These are phyloP conservation scores for Hydractinia symbiolongicarpus DNA, from an alignment of 30 jellyfish, hydroid and myxozoan genomes.

Conservation along the genomic window DNA sequence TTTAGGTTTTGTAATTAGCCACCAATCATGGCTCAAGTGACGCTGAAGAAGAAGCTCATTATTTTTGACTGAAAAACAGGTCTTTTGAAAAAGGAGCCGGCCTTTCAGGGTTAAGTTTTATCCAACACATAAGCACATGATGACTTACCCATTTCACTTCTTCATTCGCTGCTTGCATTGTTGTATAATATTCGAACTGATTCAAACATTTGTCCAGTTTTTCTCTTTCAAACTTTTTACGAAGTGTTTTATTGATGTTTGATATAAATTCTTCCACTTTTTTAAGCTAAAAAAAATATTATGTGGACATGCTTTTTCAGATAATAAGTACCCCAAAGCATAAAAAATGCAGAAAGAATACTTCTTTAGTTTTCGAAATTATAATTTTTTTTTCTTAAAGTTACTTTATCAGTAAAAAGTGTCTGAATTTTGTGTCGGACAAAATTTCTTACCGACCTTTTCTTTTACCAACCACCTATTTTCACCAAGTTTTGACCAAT, in stretches of 20 bases:
- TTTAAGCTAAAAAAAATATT: neutral
- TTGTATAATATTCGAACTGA: conserved; percentile 6
- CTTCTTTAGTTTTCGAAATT: no score
- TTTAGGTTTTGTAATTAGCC: no score
- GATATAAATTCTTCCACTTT: conserved; percentile 7
- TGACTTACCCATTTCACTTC: conserved; percentile 17
- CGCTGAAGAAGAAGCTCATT: no score
- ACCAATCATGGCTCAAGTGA: no score
- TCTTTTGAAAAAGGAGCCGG: no score
- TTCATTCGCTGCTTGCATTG: conserved; percentile 12
- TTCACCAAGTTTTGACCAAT: no score
- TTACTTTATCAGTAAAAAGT: neutral
- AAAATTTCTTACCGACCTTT: neutral
- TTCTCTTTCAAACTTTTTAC: conserved; percentile 2
- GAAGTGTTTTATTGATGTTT: conserved; percentile 4
- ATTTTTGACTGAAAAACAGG: no score
- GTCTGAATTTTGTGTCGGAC: neutral
- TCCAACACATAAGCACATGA: no score
- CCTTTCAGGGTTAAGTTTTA: no score
- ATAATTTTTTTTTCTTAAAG: neutral
- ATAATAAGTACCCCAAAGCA: neutral
- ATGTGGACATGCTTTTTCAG: neutral
- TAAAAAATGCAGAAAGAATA: no score
- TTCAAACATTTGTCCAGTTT: conserved; percentile 1
- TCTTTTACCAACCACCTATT: no score